Evolutionary conservation across 1,140 invertebrate genomes (phyloP).

Genomic region (Drosophila hydei): DNA sequence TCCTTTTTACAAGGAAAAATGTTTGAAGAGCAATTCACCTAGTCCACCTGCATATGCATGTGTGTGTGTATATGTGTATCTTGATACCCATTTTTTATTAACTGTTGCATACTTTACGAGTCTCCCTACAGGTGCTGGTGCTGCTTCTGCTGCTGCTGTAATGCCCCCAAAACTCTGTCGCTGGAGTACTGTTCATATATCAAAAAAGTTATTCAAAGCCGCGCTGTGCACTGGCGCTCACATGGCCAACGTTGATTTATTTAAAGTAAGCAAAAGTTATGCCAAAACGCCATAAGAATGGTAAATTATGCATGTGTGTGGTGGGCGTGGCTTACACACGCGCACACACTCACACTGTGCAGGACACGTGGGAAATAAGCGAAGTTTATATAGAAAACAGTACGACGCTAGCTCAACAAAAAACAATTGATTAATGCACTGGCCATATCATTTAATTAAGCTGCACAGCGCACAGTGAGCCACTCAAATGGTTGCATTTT

Average conservation of each 20-base stretch:
- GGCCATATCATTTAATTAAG: conserved; percentile 66
- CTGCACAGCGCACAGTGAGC: conserved; percentile 8
- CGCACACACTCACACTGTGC: background rate
- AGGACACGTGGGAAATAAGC: conserved; percentile 63
- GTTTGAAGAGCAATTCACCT: conserved; percentile 13
- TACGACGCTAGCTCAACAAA: conserved; percentile 7
- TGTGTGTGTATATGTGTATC: background rate
- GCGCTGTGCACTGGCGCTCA: conserved; percentile 35
- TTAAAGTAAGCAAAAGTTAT: conserved; percentile 77
- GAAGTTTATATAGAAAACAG: conserved; percentile 51
- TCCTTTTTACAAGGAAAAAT: background rate
- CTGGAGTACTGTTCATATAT: conserved; percentile 56
- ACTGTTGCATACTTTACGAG: conserved; percentile 70
- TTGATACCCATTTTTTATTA: conserved; percentile 49
- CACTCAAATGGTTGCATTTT: conserved; percentile 17
- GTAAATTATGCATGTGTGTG: conserved; percentile 64
- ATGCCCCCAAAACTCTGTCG: conserved; percentile 21
- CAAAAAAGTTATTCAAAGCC: conserved; percentile 66
- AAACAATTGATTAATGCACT: conserved; percentile 69
- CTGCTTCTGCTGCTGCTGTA: conserved; percentile 8
- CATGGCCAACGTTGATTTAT: conserved; percentile 64
- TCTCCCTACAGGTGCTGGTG: conserved; percentile 9
- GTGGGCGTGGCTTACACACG: background rate
- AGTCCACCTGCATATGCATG: background rate
- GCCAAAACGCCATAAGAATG: conserved; percentile 62